Percentiles rank a stretch among this genome's conserved stretches.
Conservation (phyloP, 2,797 vertebrate genomes). For the Poeciliopsis paucimaculata region DNA sequence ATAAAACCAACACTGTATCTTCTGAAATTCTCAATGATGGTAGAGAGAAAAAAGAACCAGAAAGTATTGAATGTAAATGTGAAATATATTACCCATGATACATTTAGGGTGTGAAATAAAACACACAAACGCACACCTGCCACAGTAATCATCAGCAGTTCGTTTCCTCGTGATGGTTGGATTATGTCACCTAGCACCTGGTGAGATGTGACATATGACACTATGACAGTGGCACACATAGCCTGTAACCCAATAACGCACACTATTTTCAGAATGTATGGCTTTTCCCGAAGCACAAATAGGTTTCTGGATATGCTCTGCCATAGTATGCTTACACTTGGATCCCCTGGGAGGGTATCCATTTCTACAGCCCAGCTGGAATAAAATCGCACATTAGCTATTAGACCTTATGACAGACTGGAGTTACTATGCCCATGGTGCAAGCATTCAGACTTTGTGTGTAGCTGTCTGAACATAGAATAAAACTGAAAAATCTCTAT, state of each 20-base stretch:
- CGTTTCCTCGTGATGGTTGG: conserved; percentile 60
- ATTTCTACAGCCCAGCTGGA: conserved; percentile 71
- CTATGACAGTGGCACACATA: conserved; percentile 64
- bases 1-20: conserved; percentile 46
- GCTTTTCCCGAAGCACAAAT: conserved; percentile 78
- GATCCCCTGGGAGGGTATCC: conserved; percentile 68
- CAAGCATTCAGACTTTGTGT: conserved; percentile 20
- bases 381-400: conserved; percentile 70
- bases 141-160: conserved; percentile 63
- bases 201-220: conserved; percentile 77
- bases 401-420: conserved; percentile 55
- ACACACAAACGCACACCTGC: conserved; percentile 75
- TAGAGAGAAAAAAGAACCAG: conserved; percentile 57
- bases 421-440: conserved; percentile 59
- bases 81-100: conserved; percentile 56
- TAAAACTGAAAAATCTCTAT: conserved; percentile 27
- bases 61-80: conserved; percentile 62
- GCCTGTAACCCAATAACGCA: conserved; percentile 80
- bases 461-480: conserved; percentile 4
- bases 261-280: conserved; percentile 81
- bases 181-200: conserved; percentile 80
- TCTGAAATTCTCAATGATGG: conserved; percentile 49
- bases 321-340: conserved; percentile 52
- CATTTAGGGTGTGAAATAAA: conserved; percentile 35
- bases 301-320: conserved; percentile 66